Evolutionary conservation across 2,797 vertebrate genomes (phyloP).

Genomic region (Chrysocyon brachyurus): DNA sequence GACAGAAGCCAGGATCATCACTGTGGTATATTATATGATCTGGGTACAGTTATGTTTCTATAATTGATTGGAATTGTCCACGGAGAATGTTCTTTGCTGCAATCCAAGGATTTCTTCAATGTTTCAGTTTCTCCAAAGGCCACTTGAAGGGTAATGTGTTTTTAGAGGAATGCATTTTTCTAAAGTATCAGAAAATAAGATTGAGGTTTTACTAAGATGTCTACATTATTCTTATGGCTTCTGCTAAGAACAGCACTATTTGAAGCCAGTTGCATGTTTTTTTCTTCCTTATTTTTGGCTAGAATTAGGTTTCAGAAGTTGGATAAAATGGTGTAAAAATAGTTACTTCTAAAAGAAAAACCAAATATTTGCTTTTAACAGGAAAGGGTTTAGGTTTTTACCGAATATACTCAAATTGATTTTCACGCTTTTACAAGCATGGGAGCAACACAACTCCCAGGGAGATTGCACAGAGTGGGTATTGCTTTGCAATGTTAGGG

Average conservation of each 20-base stretch:
- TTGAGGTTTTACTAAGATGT: slow-evolving; percentile 68
- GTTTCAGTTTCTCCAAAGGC: slow-evolving; percentile 83
- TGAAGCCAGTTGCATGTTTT: slow-evolving; percentile 46
- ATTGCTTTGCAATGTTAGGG: slow-evolving; percentile 5
- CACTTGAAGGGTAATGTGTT: slow-evolving; percentile 78
- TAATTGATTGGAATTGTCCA: slow-evolving; percentile 85
- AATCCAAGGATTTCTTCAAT: slow-evolving; percentile 83
- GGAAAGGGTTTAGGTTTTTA: slow-evolving; percentile 59
- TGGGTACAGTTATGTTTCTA: slow-evolving; percentile 77
- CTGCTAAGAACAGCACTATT: not conserved
- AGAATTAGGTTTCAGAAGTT: slow-evolving; percentile 70
- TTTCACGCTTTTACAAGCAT: slow-evolving; percentile 40
- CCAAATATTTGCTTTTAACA: slow-evolving; percentile 67
- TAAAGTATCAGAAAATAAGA: slow-evolving; percentile 80
- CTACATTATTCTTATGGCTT: slow-evolving; percentile 57
- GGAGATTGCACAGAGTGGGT: not conserved
- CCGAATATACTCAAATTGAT: slow-evolving; percentile 54
- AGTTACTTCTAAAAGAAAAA: slow-evolving; percentile 63
- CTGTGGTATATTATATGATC: slow-evolving; percentile 78
- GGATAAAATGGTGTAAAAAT: slow-evolving; percentile 67
- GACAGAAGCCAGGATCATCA: slow-evolving; percentile 76
- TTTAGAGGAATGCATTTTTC: slow-evolving; percentile 78
- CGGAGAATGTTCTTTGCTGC: slow-evolving; percentile 81
- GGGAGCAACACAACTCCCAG: not conserved
- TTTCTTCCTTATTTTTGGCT: not conserved